Conservation (phyloP, 2,797 vertebrate genomes). For the Percopsis omiscomaycus region DNA sequence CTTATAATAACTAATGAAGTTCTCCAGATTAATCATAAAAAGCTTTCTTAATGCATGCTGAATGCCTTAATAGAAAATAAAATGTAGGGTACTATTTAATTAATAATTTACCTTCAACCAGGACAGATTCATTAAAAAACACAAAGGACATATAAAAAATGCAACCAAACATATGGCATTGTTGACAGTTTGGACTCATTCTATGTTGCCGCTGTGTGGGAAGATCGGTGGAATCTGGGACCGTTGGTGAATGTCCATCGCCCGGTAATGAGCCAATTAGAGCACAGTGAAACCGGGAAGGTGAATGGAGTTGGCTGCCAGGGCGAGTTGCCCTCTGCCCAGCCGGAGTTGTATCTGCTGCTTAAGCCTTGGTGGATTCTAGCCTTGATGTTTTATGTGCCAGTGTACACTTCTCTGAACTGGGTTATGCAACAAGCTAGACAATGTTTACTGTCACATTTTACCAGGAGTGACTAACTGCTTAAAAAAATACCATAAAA, state of each 20-base stretch:
- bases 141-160: too few species aligned
- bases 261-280: too few species aligned
- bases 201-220: too few species aligned
- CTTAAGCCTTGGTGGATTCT: background rate
- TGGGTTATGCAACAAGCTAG: slow-evolving; percentile 51
- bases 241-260: too few species aligned
- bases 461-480: slow-evolving; percentile 22
- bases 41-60: background rate
- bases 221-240: too few species aligned
- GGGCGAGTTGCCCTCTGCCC: too few species aligned
- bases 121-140: too few species aligned
- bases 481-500: slow-evolving; percentile 14
- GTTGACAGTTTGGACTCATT: too few species aligned
- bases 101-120: too few species aligned
- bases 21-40: background rate
- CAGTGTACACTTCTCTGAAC: slow-evolving; percentile 7
- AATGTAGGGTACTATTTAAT: background rate
- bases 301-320: too few species aligned
- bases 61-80: background rate
- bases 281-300: too few species aligned
- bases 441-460: slow-evolving; percentile 32
- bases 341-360: slow-evolving; percentile 2
- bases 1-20: background rate
- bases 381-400: slow-evolving; percentile 10
- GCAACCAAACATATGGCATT: too few species aligned